These are phyloP conservation scores for Scarus forsteni DNA, from an alignment of 2,797 vertebrate genomes.

Conservation along the genomic window DNA sequence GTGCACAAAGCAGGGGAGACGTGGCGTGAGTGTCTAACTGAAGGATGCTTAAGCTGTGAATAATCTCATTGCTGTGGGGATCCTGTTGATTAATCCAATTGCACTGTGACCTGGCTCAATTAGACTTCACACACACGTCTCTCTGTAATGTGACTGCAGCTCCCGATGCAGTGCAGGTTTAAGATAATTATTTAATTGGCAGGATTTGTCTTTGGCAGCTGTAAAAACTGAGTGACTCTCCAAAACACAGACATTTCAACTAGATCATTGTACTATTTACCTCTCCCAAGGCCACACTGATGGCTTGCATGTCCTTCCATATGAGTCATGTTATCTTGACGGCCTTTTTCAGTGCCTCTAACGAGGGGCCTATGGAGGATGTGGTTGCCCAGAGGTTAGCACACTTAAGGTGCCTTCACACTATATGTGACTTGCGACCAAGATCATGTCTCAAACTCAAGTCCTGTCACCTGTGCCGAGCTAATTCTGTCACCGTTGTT, in stretches of 20 bases:
- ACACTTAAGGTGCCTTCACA: too few relatives aligned
- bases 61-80: slow-evolving; percentile 77
- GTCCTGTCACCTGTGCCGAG: too few relatives aligned
- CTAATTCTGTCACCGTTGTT: too few relatives aligned
- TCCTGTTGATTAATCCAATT: slow-evolving; percentile 82
- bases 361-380: too few relatives aligned
- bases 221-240: background rate
- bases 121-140: slow-evolving; percentile 6
- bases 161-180: slow-evolving; percentile 2
- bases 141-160: slow-evolving; percentile 2
- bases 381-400: too few relatives aligned
- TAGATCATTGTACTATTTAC: too few relatives aligned
- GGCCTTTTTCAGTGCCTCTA: too few relatives aligned
- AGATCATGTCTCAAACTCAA: too few relatives aligned
- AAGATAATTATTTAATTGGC: background rate
- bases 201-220: background rate
- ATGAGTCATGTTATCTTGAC: too few relatives aligned
- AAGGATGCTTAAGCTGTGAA: slow-evolving; percentile 53
- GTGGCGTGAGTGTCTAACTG: slow-evolving; percentile 28
- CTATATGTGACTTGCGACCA: too few relatives aligned
- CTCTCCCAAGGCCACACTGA: too few relatives aligned
- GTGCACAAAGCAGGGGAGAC: slow-evolving; percentile 15
- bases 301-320: too few relatives aligned
- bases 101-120: slow-evolving; percentile 52
- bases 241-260: background rate